Percentiles rank a stretch among this genome's conserved stretches.
phyloP scores from a whole-genome alignment of 1,140 invertebrate genomes.

The Phocides pigmalion region DNA sequence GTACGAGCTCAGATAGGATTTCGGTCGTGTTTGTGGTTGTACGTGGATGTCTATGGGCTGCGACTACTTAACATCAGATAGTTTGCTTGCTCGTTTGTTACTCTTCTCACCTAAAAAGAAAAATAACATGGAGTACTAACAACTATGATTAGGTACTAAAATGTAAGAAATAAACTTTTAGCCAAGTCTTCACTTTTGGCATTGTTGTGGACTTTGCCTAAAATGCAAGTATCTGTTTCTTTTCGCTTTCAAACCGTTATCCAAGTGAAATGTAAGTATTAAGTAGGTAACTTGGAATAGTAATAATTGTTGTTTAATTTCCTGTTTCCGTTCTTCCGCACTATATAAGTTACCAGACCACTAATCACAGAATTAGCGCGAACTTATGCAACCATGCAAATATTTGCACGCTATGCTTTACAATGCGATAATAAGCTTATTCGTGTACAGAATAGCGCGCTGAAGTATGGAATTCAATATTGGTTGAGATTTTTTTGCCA shows the following conservation, averaged over 20 bases:
- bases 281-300: constrained; percentile 15
- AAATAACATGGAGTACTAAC: too few relatives aligned
- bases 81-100: too few relatives aligned
- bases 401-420: constrained; percentile 51
- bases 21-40: too few relatives aligned
- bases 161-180: too few relatives aligned
- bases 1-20: too few relatives aligned
- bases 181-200: too few relatives aligned
- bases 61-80: too few relatives aligned
- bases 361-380: constrained; percentile 37
- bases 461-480: too few relatives aligned
- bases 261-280: constrained; percentile 10
- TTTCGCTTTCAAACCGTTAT: constrained; percentile 3
- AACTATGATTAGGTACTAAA: too few relatives aligned
- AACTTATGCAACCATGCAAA: constrained; percentile 59
- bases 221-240: neutral
- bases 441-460: neutral
- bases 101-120: too few relatives aligned
- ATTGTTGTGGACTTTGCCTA: neutral
- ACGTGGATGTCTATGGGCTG: too few relatives aligned
- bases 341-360: constrained; percentile 36
- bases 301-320: constrained; percentile 43
- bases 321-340: constrained; percentile 65
- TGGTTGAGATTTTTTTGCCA: too few relatives aligned
- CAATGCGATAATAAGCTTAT: constrained; percentile 9